Evolutionary conservation across 1,140 invertebrate species (phyloP), one percentile per base, ranked within the genome.

Genomic region (Trachymyrmex cornetzi): DNA sequence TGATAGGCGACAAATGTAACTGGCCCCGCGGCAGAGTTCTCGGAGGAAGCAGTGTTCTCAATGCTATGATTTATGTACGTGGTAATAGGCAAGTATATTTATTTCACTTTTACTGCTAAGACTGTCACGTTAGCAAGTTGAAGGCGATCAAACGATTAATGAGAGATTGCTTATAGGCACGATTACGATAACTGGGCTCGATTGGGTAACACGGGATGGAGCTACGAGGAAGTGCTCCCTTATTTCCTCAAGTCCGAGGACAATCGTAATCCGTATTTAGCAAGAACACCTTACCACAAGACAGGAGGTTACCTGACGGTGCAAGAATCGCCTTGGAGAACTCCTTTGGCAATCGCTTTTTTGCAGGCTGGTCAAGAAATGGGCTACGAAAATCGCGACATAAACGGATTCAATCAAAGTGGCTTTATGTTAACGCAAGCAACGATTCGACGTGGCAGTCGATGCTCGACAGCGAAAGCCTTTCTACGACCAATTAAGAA

Each of bases 11-110:
- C 93, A 96, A 97, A 38, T 98, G 98, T 92, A 98, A 98, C 94
- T 98, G 98, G 98, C 98, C 98, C 1, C 95, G 98, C 79, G 98
- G 98, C 30, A 98, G 97, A 93, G 98, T 99, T 3, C 96, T 98
- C 16, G 99, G 99, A n/a, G 99, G 99, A 16, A 98, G 98, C 44
- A 99, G 98, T 66, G 98, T 99, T 0, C 96, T 99, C 1, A 99
- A 99, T 94, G 98, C 98, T 1, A 99, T 99, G 98, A 96, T 99
- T 9, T 99, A 99, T 95, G 97, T 99, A 0, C 96, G 99, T 61
- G 99, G 99, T 30, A 99, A 99, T 92, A 97, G 96, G 88, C 94
- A 92, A 88, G 61, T 85, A 53, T n/a, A 53, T 14, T 38, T 11
- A 53, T 34, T 11, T 12, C 5, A 79, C 14, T 50, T 53, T 22